These are phyloP conservation scores for Montipora foliosa DNA, from an alignment of 64 coral and sea anemone species.

Conservation along the genomic window DNA sequence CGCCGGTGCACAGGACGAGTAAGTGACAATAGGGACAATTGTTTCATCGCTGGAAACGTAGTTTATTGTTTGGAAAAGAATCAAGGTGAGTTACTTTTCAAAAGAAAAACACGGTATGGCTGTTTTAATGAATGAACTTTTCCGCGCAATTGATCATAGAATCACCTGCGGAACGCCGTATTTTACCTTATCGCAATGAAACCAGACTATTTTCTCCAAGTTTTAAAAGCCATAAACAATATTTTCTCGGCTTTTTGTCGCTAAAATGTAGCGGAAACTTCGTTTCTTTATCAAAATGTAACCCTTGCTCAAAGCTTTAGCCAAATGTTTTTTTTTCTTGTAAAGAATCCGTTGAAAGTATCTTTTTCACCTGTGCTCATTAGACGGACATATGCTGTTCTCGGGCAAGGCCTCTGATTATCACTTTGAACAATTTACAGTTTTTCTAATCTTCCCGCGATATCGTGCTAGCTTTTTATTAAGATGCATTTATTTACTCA, in stretches of 20 bases:
- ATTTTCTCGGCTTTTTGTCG: not conserved
- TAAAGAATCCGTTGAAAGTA: not conserved
- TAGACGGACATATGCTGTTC: conserved; percentile 74
- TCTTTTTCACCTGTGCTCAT: conserved; percentile 74
- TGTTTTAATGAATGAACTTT: conserved; percentile 68
- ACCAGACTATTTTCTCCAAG: not conserved
- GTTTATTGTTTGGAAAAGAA: conserved; percentile 79
- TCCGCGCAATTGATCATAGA: conserved; percentile 54
- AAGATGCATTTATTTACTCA: conserved; percentile 83
- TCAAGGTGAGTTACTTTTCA: conserved; percentile 65
- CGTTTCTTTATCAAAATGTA: not conserved
- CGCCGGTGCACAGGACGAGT: not conserved
- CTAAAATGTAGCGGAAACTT: not conserved
- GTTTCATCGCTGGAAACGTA: conserved; percentile 57
- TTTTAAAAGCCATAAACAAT: conserved; percentile 39
- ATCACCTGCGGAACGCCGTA: conserved; percentile 65
- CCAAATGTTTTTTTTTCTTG: conserved; percentile 58
- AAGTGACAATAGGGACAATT: conserved; percentile 38
- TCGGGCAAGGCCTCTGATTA: conserved; percentile 50
- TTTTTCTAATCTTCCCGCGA: conserved; percentile 76
- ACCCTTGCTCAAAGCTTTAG: conserved; percentile 18
- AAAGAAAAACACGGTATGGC: conserved; percentile 76
- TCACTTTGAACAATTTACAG: conserved; percentile 92
- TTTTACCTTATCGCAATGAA: not conserved
- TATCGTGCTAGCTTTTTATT: conserved; percentile 95